Evolutionary conservation across 2,888 invertebrate genomes (phyloP).

Genomic region (Drosophila hamatofila): DNA sequence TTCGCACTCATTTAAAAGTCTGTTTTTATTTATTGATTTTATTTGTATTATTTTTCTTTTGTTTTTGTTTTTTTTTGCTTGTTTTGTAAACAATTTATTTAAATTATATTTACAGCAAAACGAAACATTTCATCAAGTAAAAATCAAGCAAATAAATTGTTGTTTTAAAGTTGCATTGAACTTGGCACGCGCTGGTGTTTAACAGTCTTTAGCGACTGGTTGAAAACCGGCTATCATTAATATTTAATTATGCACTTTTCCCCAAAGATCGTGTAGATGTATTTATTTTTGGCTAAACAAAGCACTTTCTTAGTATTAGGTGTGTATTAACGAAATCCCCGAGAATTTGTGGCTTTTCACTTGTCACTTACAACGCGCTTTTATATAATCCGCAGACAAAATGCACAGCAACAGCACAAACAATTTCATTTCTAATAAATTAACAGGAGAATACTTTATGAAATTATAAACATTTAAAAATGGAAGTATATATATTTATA

Average conservation of each 20-base stretch:
- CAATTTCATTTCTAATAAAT: conserved; percentile 35
- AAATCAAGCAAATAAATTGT: neutral
- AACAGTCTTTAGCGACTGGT: conserved; percentile 2
- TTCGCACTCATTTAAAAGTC: neutral
- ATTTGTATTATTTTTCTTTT: too few species aligned
- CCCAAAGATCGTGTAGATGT: neutral
- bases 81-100: neutral
- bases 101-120: neutral
- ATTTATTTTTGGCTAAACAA: neutral
- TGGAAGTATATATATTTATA: neutral
- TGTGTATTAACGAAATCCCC: conserved; percentile 20
- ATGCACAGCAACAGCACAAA: conserved; percentile 34
- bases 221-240: conserved; percentile 3
- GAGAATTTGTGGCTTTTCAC: conserved; percentile 11
- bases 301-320: conserved; percentile 9
- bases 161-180: conserved; percentile 5
- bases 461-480: neutral
- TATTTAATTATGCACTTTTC: conserved; percentile 20
- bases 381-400: conserved; percentile 35
- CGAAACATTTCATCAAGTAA: conserved; percentile 2
- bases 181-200: conserved; percentile 23
- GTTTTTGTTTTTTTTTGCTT: neutral
- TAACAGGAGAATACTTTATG: neutral
- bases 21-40: neutral
- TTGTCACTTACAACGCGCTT: conserved; percentile 63